A percentile compares a stretch with the other conserved stretches of the same genome.
Evolutionary conservation across 2,113 vertebrate genomes (phyloP).

Genomic region (Callocephalon fimbriatum): DNA sequence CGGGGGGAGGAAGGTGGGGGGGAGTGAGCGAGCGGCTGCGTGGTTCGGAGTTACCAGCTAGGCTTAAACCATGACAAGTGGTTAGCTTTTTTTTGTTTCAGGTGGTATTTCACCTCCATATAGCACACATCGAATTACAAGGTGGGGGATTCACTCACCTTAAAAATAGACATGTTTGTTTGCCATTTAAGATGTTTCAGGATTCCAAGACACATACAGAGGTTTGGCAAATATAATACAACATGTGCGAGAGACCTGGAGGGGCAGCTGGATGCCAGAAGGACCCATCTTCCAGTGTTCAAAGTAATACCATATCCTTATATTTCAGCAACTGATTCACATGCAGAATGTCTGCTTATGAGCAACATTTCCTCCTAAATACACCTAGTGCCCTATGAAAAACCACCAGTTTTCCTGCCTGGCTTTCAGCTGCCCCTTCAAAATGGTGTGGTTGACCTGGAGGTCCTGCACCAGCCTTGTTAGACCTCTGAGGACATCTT

Average conservation of each 20-base stretch:
- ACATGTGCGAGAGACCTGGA: not conserved
- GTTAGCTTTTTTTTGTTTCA: not conserved
- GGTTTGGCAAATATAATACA: not conserved
- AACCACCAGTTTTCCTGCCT: not conserved
- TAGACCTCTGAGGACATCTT: not conserved
- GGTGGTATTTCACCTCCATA: not conserved
- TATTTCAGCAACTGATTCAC: not conserved
- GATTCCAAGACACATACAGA: not conserved
- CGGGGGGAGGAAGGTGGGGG: no score
- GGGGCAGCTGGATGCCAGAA: not conserved
- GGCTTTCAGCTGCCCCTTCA: not conserved
- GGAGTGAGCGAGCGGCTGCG: no score
- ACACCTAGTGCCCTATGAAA: not conserved
- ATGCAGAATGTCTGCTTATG: not conserved
- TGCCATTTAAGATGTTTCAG: not conserved
- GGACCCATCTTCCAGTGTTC: not conserved
- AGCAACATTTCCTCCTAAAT: not conserved
- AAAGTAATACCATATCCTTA: not conserved
- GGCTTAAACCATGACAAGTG: no score
- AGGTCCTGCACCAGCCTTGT: not conserved
- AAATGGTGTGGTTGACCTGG: not conserved
- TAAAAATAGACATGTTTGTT: not conserved
- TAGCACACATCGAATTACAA: not conserved
- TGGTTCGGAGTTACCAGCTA: no score
- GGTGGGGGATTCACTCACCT: not conserved